Percentiles rank a stretch among this genome's conserved stretches.
Conservation (phyloP, 2,888 invertebrate species). For the Polymixis lichenea region DNA sequence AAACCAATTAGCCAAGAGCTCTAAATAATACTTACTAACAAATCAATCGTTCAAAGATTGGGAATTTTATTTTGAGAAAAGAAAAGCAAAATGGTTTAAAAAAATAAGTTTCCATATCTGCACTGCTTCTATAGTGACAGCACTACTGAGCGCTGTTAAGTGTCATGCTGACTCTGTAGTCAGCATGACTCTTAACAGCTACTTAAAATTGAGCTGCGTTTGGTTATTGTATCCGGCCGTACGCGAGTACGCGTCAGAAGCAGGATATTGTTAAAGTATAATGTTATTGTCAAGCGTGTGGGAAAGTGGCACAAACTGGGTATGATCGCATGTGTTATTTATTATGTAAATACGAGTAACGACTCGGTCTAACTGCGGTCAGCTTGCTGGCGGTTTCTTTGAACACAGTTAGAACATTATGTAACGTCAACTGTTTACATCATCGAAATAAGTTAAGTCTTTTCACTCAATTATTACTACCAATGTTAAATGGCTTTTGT, state of each 20-base stretch:
- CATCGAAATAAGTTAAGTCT: constrained; percentile 36
- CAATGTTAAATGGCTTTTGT: constrained; percentile 28
- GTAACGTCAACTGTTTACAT: constrained; percentile 60
- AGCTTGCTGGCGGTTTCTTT: constrained; percentile 60
- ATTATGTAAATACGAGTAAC: constrained; percentile 64
- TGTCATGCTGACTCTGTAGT: no score
- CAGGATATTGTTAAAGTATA: constrained; percentile 38
- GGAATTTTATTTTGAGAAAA: background rate
- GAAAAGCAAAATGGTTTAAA: background rate
- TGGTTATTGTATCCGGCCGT: background rate
- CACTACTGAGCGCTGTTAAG: no score
- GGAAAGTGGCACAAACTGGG: constrained; percentile 74
- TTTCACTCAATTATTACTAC: constrained; percentile 46
- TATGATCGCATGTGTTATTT: constrained; percentile 68
- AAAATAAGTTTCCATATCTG: no score
- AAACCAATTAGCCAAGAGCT: background rate
- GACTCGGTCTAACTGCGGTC: constrained; percentile 51
- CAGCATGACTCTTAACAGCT: background rate
- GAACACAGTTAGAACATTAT: constrained; percentile 67
- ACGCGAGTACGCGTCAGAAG: background rate
- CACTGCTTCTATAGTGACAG: background rate
- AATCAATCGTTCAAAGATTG: background rate
- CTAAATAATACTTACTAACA: background rate
- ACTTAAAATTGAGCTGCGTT: background rate
- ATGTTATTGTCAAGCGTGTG: constrained; percentile 45